Evolutionary conservation across 2,113 vertebrate species (phyloP), one percentile per base, ranked within the genome.

Genomic region (Callaeas wilsoni): DNA sequence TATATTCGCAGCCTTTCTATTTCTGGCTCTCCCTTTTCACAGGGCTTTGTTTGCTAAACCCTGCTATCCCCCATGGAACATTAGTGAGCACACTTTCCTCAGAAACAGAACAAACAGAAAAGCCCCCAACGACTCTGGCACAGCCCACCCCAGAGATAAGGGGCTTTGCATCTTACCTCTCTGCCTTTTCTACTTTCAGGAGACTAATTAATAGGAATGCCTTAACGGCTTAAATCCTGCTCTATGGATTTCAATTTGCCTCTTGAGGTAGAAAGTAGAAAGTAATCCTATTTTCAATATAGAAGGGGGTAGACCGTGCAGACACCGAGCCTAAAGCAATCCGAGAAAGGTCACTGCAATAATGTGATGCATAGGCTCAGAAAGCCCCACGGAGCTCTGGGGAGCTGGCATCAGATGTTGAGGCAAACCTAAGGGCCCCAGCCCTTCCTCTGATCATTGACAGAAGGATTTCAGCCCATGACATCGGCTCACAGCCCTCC

Each of bases 1-100:
- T 87, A 27, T 90, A 93, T 92, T 96, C 94, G 89, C 89, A 87
- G 71, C 65, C 73, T 84, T 96, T 95, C 91, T 94, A 90, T 96
- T 95, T 92, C 80, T 86, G 68, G 76, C 73, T 92, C 80, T 94
- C 80, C 56, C 93, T 96, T 96, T 94, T 93, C 94, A 86, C 64
- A 86, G 83, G 89, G 74, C 91, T 96, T 95, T 93, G 80, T 90
- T 95, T 74, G 73, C 59, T 80, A 87, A 93, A 33, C 68, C 50
- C 76, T 56, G 23, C 53, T 89, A 42, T 73, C 14, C n/a, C 76
- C 57, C 78, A 21, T 0, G 12, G 69, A 67, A 75, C 74, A 69
- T 74, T 19, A 70, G 49, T 60, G 41, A 94, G 46, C 27, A 73
- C 16, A 75, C n/a, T 56, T 78, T 63, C 59, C 39, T 92, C 68